Evolutionary conservation across 2,113 vertebrate species (phyloP).

Genomic region (Alouatta palliata): DNA sequence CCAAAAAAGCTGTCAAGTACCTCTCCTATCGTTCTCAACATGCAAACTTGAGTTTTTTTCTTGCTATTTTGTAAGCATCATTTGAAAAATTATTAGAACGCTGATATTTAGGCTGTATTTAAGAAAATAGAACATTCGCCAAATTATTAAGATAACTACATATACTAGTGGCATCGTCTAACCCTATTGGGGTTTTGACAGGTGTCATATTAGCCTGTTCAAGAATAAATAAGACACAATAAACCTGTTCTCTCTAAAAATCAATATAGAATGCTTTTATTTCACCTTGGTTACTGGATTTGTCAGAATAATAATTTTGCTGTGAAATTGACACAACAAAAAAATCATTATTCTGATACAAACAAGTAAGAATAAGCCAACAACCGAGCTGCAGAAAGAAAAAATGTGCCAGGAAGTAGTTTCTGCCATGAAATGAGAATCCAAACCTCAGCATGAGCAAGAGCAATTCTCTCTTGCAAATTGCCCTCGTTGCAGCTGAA

Average conservation of each 20-base stretch:
- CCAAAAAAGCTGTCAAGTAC: background rate
- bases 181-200: background rate
- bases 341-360: constrained; percentile 23
- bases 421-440: background rate
- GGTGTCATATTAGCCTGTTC: constrained; percentile 23
- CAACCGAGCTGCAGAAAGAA: background rate
- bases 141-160: constrained; percentile 34
- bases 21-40: background rate
- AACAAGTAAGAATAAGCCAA: constrained; percentile 51
- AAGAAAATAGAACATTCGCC: constrained; percentile 44
- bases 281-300: constrained; percentile 51
- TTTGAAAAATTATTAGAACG: background rate
- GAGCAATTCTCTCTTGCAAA: constrained; percentile 30
- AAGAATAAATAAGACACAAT: constrained; percentile 43
- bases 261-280: constrained; percentile 57
- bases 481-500: background rate
- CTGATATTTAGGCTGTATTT: background rate
- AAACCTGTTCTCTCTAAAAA: constrained; percentile 47
- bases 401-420: background rate
- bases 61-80: background rate
- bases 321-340: constrained; percentile 39
- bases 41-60: background rate
- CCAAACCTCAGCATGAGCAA: background rate
- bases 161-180: background rate
- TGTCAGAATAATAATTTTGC: constrained; percentile 51